These are phyloP conservation scores for Mobula hypostoma DNA, from an alignment of 2,113 vertebrate genomes.

Conservation along the genomic window DNA sequence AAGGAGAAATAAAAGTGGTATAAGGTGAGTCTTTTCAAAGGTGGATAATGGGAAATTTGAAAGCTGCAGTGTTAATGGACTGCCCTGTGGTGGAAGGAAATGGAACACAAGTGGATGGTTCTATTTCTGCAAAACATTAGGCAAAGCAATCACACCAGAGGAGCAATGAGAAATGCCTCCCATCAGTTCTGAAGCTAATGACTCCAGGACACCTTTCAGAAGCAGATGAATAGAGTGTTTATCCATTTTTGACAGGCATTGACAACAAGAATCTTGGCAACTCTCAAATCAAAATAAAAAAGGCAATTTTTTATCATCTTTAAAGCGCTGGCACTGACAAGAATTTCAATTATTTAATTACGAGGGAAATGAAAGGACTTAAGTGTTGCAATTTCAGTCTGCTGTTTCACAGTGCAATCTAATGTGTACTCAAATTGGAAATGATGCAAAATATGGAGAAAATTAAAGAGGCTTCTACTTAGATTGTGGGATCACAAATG, in stretches of 20 bases:
- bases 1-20: conserved; percentile 60
- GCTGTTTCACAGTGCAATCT: conserved; percentile 94
- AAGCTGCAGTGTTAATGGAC: conserved; percentile 68
- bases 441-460: conserved; percentile 90
- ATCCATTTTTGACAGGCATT: conserved; percentile 75
- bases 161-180: conserved; percentile 68
- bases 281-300: conserved; percentile 61
- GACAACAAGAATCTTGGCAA: conserved; percentile 68
- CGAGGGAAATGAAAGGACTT: conserved; percentile 98
- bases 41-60: conserved; percentile 56
- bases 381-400: conserved; percentile 96
- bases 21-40: conserved; percentile 31
- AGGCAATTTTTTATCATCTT: conserved; percentile 61
- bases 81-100: conserved; percentile 55
- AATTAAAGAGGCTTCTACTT: conserved; percentile 93
- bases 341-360: conserved; percentile 99
- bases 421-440: conserved; percentile 91
- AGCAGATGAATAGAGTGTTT: conserved; percentile 75
- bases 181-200: conserved; percentile 90
- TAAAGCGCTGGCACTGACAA: conserved; percentile 98
- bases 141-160: conserved; percentile 54
- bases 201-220: conserved; percentile 73
- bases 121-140: conserved; percentile 70
- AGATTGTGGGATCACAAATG: conserved; percentile 98
- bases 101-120: conserved; percentile 58